Base-by-base conservation (phyloP, 2,888 invertebrate genomes). In the Zygothrica quintamaculata region DNA sequence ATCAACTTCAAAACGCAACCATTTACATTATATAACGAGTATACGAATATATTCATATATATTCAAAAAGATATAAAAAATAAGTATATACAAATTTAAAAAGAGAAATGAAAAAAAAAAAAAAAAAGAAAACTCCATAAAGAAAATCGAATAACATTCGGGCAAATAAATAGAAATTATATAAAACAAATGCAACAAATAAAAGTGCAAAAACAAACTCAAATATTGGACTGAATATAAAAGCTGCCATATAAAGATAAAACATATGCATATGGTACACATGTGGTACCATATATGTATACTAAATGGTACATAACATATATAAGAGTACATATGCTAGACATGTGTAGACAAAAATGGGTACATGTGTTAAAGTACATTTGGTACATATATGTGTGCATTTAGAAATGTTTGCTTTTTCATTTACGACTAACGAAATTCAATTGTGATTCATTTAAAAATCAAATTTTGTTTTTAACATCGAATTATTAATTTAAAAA, bases 181-280 rank as follows among this genome's bases (percentile, higher is more conserved):
- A 22, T 22, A n/a, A n/a, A n/a, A 5, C 26, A 60, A 44, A 7
- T 36, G 26, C 34, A 40, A 47, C 15, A 16, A 7, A 47, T 50
- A 61, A 48, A 65, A 57, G n/a, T 65, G 44, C 48, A 74, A 65
- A 64, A n/a, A n/a, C n/a, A n/a, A n/a, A 78, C 67, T 82, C 69
- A 68, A n/a, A 82, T 76, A 81, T 76, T 70, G 85, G 80, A 81
- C 80, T 81, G 80, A 81, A 76, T n/a, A n/a, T n/a, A 48, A 72
- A 78, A 73, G 80, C 80, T 81, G 80, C 80, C 80, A 81, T 81
- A 82, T 69, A 71, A 68, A 62, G 56, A 68, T 68, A 64, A 44
- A 29, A 29, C 7, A 9, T n/a, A n/a, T 9, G 29, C 34, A 59
- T 36, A 37, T 42, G 42, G 37, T 26, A 22, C 46, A 16, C 29